Conservation (phyloP, 1,140 invertebrate genomes). For the Kradibia gibbosae region DNA sequence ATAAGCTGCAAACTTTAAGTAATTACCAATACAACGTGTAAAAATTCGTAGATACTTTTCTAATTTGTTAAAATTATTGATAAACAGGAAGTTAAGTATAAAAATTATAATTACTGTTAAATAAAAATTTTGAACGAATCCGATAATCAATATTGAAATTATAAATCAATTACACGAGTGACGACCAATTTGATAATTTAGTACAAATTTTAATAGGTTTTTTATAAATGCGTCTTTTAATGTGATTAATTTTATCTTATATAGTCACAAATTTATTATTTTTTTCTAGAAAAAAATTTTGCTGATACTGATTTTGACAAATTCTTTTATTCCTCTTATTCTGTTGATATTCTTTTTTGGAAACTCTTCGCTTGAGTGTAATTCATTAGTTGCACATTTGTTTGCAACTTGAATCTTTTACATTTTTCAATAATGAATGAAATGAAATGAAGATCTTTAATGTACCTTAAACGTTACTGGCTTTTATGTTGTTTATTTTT, state of each 20-base stretch:
- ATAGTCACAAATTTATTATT: slow-evolving; percentile 18
- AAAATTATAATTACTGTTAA: slow-evolving; percentile 19
- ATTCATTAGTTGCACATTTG: background rate
- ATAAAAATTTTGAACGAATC: background rate
- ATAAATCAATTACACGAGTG: background rate
- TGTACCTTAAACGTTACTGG: background rate
- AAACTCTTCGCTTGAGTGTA: background rate
- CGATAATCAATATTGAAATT: slow-evolving; percentile 4
- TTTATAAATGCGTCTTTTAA: background rate
- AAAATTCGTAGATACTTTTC: background rate
- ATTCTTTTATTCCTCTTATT: slow-evolving; percentile 5
- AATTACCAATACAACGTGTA: background rate
- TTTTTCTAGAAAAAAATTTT: background rate
- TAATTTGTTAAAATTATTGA: slow-evolving; percentile 3
- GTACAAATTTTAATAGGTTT: background rate
- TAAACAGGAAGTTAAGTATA: background rate
- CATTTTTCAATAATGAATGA: slow-evolving; percentile 45
- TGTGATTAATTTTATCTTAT: slow-evolving; percentile 18
- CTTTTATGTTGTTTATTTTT: slow-evolving; percentile 32
- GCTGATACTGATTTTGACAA: background rate
- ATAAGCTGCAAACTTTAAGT: background rate
- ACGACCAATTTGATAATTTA: background rate
- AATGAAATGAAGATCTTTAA: slow-evolving; percentile 34
- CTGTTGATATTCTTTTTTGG: background rate
- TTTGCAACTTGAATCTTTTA: slow-evolving; percentile 13